Conservation (phyloP, 2,113 vertebrate genomes). For the Lycocorax pyrrhopterus region DNA sequence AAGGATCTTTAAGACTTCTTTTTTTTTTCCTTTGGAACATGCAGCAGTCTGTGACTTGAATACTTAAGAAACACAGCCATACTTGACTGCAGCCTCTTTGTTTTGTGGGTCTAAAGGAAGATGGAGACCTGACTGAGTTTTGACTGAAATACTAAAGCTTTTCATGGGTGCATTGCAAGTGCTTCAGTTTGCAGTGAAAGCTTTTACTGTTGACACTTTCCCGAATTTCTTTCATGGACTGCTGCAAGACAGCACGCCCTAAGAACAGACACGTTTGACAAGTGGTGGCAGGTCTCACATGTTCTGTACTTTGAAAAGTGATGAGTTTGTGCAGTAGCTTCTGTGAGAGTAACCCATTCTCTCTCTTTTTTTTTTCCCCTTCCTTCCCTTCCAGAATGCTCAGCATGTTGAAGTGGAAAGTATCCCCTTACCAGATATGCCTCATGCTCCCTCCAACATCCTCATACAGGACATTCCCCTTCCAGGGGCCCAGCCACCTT, state of each 20-base stretch:
- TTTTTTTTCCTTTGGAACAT: not conserved
- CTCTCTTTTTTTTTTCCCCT: fast-evolving
- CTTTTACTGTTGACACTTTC: not conserved
- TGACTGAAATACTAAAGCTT: not conserved
- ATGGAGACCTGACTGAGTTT: not conserved
- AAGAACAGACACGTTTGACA: not conserved
- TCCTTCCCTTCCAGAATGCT: slow-evolving; percentile 81
- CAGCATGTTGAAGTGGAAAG: slow-evolving; percentile 98
- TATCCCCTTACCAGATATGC: slow-evolving; percentile 97
- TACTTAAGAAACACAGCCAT: not conserved
- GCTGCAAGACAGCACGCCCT: not conserved
- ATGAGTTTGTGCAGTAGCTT: not conserved
- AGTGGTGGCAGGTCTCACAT: not conserved
- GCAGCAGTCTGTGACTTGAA: not conserved
- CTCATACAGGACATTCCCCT: slow-evolving; percentile 96
- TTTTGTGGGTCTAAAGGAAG: not conserved
- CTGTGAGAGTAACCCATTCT: not conserved
- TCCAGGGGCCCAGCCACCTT: slow-evolving; percentile 95
- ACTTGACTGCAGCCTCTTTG: not conserved
- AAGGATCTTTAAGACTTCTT: not conserved
- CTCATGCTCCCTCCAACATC: slow-evolving; percentile 96
- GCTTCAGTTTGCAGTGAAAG: not conserved
- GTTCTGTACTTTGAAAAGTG: not conserved
- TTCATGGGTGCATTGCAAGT: not conserved
- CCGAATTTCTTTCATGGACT: not conserved